Percentiles rank a stretch among this genome's conserved stretches.
phyloP scores from a whole-genome alignment of 2,888 invertebrate species.

The Formica aserva region DNA sequence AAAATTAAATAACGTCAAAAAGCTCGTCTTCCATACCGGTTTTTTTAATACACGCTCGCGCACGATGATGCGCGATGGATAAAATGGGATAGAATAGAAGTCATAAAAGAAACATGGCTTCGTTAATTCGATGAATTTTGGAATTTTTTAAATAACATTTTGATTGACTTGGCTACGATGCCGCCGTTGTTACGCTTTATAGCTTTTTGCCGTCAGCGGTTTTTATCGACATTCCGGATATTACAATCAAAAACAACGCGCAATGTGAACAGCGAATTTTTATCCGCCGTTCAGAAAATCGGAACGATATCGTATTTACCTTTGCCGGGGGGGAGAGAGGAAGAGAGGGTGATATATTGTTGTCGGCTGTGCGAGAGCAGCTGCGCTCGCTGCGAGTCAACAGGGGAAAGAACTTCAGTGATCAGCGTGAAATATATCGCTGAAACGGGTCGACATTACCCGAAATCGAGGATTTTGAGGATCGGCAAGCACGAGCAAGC shows the following conservation, averaged over 20 bases:
- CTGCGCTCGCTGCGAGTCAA: slow-evolving; percentile 49
- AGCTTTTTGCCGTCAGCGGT: slow-evolving; percentile 22
- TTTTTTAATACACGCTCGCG: slow-evolving; percentile 15
- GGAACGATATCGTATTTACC: slow-evolving; percentile 59
- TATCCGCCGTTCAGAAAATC: slow-evolving; percentile 53
- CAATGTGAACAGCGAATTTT: slow-evolving; percentile 34
- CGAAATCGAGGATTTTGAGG: slow-evolving; percentile 38
- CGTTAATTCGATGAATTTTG: slow-evolving; percentile 31
- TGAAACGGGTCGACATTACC: slow-evolving; percentile 41
- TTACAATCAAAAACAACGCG: slow-evolving; percentile 58
- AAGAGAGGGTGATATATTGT: slow-evolving; percentile 56
- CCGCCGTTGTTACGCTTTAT: slow-evolving; percentile 13
- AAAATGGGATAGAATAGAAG: neutral
- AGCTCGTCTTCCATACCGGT: neutral
- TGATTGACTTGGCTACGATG: neutral
- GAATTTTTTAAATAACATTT: slow-evolving; percentile 40
- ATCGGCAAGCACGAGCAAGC: neutral
- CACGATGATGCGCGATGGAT: neutral
- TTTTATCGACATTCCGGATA: slow-evolving; percentile 32
- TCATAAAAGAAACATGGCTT: neutral
- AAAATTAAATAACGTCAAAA: slow-evolving; percentile 30
- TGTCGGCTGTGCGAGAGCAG: slow-evolving; percentile 25
- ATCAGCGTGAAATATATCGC: slow-evolving; percentile 48
- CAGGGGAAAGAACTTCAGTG: slow-evolving; percentile 43
- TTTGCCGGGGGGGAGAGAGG: neutral